Evolutionary conservation across 2,113 vertebrate species (phyloP).

Genomic region (Sus scrofa): T2T-Sscrofa CM000813.6:149906001-149906500

Average conservation of each 20-base stretch:
- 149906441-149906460: background rate
- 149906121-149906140: accelerated
- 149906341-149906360: background rate
- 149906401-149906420: background rate
- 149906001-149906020: background rate
- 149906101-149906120: background rate
- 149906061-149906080: background rate
- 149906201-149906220: background rate
- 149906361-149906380: background rate
- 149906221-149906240: background rate
- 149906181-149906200: background rate
- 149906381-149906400: background rate
- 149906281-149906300: background rate
- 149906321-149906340: background rate
- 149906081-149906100: background rate
- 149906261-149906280: background rate
- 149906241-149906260: background rate
- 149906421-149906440: background rate
- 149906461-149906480: background rate
- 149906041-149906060: background rate
- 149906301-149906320: background rate
- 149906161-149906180: background rate
- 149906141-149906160: background rate
- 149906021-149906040: background rate
- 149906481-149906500: background rate